These are phyloP conservation scores for Pachyrhynchus sulphureomaculatus DNA, from an alignment of 1,140 invertebrate genomes.

Conservation along the genomic window DNA sequence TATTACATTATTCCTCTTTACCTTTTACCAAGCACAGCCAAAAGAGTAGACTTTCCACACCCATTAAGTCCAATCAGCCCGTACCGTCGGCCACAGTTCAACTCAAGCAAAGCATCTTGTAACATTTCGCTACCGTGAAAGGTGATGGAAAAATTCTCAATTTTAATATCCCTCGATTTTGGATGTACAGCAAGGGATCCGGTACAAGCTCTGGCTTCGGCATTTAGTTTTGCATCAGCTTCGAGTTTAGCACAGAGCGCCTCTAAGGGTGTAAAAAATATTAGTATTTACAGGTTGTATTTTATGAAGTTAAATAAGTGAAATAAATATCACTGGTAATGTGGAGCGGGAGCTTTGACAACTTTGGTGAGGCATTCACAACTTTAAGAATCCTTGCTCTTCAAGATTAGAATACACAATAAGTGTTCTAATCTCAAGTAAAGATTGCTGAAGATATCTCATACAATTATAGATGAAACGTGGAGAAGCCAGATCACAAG, in stretches of 20 bases:
- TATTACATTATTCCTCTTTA: slow-evolving; percentile 44
- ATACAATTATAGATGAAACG: too few relatives aligned
- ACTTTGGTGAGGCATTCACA: too few relatives aligned
- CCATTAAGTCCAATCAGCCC: slow-evolving; percentile 96
- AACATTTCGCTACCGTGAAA: slow-evolving; percentile 97
- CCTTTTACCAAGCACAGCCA: slow-evolving; percentile 84
- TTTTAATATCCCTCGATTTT: slow-evolving; percentile 93
- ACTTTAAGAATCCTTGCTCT: too few relatives aligned
- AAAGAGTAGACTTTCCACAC: slow-evolving; percentile 93
- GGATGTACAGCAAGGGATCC: slow-evolving; percentile 94
- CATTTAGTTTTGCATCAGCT: slow-evolving; percentile 85
- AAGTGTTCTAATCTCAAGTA: too few relatives aligned
- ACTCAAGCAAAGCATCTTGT: slow-evolving; percentile 92
- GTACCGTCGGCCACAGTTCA: slow-evolving; percentile 96
- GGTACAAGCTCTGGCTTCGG: slow-evolving; percentile 91
- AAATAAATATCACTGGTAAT: too few relatives aligned
- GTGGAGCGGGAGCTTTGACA: too few relatives aligned
- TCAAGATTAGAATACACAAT: too few relatives aligned
- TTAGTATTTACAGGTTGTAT: not conserved
- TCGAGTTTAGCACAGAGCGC: slow-evolving; percentile 85
- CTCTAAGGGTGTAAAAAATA: slow-evolving; percentile 59
- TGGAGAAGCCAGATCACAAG: too few relatives aligned
- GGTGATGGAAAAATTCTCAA: slow-evolving; percentile 95
- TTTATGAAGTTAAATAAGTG: too few relatives aligned
- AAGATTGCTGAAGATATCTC: too few relatives aligned